Percentiles rank a stretch among this genome's conserved stretches.
phyloP scores from a whole-genome alignment of 1,140 invertebrate genomes.

The Cyclargus thomasi region DNA sequence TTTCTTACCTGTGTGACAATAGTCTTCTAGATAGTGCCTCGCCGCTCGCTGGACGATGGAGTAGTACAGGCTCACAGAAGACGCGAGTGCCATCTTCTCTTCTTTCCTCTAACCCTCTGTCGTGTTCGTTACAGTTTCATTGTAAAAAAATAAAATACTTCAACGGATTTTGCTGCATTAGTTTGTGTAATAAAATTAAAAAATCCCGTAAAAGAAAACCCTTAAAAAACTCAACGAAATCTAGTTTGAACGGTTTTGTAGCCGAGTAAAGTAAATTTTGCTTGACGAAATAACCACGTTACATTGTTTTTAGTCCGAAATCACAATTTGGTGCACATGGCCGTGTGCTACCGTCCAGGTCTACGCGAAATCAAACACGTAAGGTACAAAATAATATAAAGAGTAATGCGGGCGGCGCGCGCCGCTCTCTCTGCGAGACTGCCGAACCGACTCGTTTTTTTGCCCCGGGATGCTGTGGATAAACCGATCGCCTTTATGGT shows the following conservation, averaged over 20 bases:
- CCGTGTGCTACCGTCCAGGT: constrained; percentile 61
- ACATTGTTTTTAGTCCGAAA: constrained; percentile 61
- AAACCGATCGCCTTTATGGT: constrained; percentile 48
- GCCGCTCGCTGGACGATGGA: constrained; percentile 74
- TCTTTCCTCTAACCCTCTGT: constrained; percentile 50
- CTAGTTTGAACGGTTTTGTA: constrained; percentile 67
- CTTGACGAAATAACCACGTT: constrained; percentile 56
- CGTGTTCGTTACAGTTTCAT: constrained; percentile 50
- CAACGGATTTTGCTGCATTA: constrained; percentile 43
- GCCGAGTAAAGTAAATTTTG: constrained; percentile 53
- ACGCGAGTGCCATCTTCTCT: constrained; percentile 71
- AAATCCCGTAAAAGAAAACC: constrained; percentile 24
- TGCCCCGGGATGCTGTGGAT: constrained; percentile 63
- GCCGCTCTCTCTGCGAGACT: constrained; percentile 62
- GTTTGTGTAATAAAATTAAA: constrained; percentile 46
- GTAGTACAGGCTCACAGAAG: constrained; percentile 75
- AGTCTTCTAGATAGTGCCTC: constrained; percentile 72
- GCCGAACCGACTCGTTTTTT: constrained; percentile 47
- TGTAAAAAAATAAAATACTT: constrained; percentile 51
- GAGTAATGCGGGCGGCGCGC: constrained; percentile 59
- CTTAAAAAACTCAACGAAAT: constrained; percentile 45
- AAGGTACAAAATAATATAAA: constrained; percentile 67
- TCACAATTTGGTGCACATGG: constrained; percentile 66
- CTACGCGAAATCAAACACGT: constrained; percentile 73
- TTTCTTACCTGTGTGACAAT: constrained; percentile 70